Conservation (phyloP, 2,888 invertebrate genomes). For the Phyto melanocephala region DNA sequence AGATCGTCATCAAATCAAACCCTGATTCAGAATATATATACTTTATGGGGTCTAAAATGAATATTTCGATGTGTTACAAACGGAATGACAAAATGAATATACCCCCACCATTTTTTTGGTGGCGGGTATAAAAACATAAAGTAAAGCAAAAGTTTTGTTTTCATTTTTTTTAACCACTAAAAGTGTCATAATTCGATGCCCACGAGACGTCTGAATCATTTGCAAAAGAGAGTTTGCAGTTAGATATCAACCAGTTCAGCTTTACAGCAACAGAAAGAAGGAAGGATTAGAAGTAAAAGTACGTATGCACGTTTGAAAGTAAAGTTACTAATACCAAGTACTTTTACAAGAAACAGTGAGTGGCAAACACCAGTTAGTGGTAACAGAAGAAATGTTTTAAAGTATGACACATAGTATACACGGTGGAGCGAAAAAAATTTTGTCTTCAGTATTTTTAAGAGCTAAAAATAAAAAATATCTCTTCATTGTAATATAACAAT, state of each 20-base stretch:
- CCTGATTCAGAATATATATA: no score
- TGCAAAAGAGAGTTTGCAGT: slow-evolving; percentile 55
- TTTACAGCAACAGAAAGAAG: slow-evolving; percentile 42
- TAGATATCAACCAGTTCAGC: slow-evolving; percentile 33
- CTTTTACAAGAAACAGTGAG: not conserved
- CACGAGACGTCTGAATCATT: slow-evolving; percentile 73
- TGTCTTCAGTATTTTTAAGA: no score
- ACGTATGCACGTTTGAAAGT: not conserved
- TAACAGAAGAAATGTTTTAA: not conserved
- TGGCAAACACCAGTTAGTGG: slow-evolving; percentile 24
- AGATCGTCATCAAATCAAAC: no score
- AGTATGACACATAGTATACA: not conserved
- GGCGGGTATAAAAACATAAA: slow-evolving; percentile 22
- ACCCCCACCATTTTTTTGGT: no score
- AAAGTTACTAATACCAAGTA: not conserved
- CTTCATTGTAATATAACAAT: no score
- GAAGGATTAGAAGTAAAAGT: slow-evolving; percentile 28
- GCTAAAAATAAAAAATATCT: no score
- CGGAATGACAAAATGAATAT: no score
- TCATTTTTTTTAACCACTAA: slow-evolving; percentile 70
- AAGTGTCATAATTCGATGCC: slow-evolving; percentile 77
- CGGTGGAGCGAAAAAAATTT: not conserved
- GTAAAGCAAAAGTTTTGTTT: slow-evolving; percentile 57
- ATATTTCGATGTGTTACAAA: no score
- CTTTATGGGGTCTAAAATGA: no score